Evolutionary conservation across 2,113 vertebrate genomes (phyloP), one percentile per base, ranked within the genome.

Genomic region (Caracal caracal): DNA sequence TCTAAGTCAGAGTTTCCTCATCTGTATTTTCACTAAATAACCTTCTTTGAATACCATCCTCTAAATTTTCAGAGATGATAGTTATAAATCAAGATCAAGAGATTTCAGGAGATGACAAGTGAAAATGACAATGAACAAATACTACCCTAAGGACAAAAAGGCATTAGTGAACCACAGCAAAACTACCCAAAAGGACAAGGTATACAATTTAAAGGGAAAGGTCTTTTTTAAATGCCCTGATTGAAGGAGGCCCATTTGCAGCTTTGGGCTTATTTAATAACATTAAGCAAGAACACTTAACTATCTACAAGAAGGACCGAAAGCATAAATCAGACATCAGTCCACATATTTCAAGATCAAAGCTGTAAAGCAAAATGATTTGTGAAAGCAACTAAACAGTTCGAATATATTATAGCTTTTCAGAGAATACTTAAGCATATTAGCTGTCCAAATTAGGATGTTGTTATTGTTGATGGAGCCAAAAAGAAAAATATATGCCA

Each of bases 301-400:
- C 98, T 98, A 98, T 98, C 97, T 98, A 97, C 98, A 98, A 98
- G 97, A 98, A 98, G 97, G 97, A 98, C 98, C 96, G 96, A 97
- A 78, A 56, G 81, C 97, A 98, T 99, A 99, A 99, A 99, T 99
- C 99, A 99, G 97, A 94, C 96, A 98, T 98, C 98, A 97, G 98
- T 97, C 97, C 98, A 98, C 98, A 98, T 98, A 98, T 99, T 99
- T 98, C 98, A 99, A 98, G 97, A 98, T 98, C 98, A 98, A 98
- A 98, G 98, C 98, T 98, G 83, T 98, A 99, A 98, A 98, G 94
- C 98, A 98, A 97, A 96, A 97, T 99, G 99, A 99, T 99, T 99
- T 99, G 98, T 98, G 97, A 96, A 78, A 97, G 98, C 94, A 26
- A 97, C 92, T 97, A 97, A 98, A 98, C 98, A 98, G 98, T 97